Base-by-base conservation (phyloP, 2,888 invertebrate genomes). In the Acleris cristana region DNA sequence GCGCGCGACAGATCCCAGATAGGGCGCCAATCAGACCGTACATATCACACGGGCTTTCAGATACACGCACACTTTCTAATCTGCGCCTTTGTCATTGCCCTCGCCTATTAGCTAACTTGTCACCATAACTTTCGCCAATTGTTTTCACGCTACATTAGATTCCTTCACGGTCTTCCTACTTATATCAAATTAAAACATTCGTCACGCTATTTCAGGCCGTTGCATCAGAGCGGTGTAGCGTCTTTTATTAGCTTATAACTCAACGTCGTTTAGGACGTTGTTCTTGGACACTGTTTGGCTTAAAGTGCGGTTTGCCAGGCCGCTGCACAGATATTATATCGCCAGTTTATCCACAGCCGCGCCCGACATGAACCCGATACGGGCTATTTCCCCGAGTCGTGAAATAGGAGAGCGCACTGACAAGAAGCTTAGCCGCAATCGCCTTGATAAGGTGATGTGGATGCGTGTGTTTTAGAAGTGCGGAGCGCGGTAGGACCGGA, bases 31-130 rank as follows among this genome's bases (percentile, higher is more conserved):
- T 88, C 91, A 91, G 91, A 90, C 89, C 92, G 90, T 89, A 86
- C 88, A 82, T 82, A 86, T 89, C 89, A 88, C 87, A 87, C 85
- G 84, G 87, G 81, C 89, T 85, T 83, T 85, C 87, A 86, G 87
- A 90, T 89, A 90, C 80, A 67, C 80, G 87, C 88, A 88, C 87
- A 91, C 92, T 92, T 92, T 92, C 92, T 92, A 92, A 91, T 91
- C 90, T 90, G 84, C 86, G 88, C 83, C 87, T 90, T 92, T 91
- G 92, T 92, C 92, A 90, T 87, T 87, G 82, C 81, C 83, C 82
- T 83, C 82, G 79, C 81, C 85, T 87, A 90, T 91, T 89, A 90
- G 88, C 83, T 86, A 89, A 87, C 87, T 86, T 84, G 82, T 80
- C 78, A 76, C 84, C 86, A 86, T 84, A 84, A 91, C 92, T 92